Evolutionary conservation across 2,113 vertebrate species (phyloP).

Genomic region (Cardinalis cardinalis): DNA sequence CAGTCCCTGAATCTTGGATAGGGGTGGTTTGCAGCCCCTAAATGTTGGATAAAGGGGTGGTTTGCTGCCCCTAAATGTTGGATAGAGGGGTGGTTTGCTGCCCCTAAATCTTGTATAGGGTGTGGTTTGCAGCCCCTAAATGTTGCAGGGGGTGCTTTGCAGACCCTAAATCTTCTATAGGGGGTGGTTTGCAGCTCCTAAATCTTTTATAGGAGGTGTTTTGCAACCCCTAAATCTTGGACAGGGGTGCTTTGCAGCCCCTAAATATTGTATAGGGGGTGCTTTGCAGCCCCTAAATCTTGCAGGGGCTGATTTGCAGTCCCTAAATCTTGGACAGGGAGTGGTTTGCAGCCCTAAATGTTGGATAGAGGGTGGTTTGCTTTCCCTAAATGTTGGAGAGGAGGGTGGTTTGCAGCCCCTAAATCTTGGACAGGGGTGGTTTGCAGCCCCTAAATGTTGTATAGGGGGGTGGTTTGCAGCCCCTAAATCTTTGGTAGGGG

Average conservation of each 20-base stretch:
- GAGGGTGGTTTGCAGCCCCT: too few relatives aligned
- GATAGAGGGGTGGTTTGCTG: too few relatives aligned
- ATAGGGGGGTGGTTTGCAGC: neutral
- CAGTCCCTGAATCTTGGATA: neutral
- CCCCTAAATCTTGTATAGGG: too few relatives aligned
- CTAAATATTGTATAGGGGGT: too few relatives aligned
- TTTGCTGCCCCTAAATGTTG: too few relatives aligned
- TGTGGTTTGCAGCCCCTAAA: neutral
- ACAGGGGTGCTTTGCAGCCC: too few relatives aligned
- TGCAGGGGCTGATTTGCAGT: neutral
- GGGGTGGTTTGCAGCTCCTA: neutral
- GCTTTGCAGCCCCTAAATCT: neutral
- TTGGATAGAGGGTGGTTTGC: neutral
- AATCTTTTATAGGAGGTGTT: too few relatives aligned
- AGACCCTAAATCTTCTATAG: neutral
- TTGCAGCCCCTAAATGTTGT: neutral
- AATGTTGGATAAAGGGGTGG: neutral
- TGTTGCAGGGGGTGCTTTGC: neutral
- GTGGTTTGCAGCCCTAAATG: neutral
- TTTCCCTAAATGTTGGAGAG: neutral
- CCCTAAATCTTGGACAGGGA: accelerated
- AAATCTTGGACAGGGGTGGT: too few relatives aligned
- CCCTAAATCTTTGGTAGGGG: too few relatives aligned
- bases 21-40: neutral
- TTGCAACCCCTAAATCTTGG: neutral